Evolutionary conservation across 1,140 invertebrate genomes (phyloP).

Genomic region (Aphaenogaster ashmeadi): DNA sequence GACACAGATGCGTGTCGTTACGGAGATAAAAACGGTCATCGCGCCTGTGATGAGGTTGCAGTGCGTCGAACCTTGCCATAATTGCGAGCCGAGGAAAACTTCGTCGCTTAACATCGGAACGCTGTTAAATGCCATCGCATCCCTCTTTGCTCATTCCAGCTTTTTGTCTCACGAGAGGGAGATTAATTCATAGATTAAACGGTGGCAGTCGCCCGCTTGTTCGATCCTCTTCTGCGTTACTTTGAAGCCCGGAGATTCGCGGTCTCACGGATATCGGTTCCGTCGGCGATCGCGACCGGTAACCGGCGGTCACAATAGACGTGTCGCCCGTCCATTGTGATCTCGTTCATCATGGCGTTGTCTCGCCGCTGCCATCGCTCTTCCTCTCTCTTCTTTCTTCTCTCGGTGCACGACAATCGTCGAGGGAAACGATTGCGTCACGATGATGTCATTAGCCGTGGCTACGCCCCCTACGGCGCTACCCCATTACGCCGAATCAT

Average conservation of each 20-base stretch:
- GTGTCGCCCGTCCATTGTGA: constrained; percentile 65
- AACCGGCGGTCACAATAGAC: not conserved
- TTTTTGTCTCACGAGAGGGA: not conserved
- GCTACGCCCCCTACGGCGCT: constrained; percentile 83
- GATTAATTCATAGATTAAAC: constrained; percentile 30
- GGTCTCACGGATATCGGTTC: constrained; percentile 64
- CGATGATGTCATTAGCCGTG: constrained; percentile 85
- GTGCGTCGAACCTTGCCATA: constrained; percentile 21
- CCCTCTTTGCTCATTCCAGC: not conserved
- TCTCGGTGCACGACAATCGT: constrained; percentile 72
- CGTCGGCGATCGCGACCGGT: constrained; percentile 40
- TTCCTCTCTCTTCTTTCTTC: not conserved
- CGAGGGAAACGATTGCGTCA: constrained; percentile 85
- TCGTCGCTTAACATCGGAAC: not conserved
- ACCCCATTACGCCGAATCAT: constrained; percentile 85
- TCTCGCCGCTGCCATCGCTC: constrained; percentile 56
- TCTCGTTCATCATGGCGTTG: constrained; percentile 70
- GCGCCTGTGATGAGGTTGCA: constrained; percentile 15
- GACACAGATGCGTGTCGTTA: constrained; percentile 30
- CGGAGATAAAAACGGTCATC: constrained; percentile 27
- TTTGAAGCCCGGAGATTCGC: too few relatives aligned
- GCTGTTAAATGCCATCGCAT: not conserved
- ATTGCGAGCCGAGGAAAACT: constrained; percentile 18
- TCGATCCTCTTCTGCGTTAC: not conserved
- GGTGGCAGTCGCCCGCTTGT: not conserved